These are phyloP conservation scores for Acropora yongei DNA, from an alignment of 64 coral and sea anemone genomes.

Conservation along the genomic window DNA sequence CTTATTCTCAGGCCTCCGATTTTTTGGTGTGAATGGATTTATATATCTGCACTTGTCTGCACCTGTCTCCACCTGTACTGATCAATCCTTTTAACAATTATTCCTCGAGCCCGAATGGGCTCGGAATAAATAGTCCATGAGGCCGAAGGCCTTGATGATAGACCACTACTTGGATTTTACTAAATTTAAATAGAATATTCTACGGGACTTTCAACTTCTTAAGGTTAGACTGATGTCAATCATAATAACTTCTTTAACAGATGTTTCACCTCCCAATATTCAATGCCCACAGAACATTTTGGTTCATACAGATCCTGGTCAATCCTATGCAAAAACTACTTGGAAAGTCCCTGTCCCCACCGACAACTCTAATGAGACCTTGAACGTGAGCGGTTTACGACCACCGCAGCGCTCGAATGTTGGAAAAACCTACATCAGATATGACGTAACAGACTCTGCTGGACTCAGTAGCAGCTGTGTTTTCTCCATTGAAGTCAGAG, in stretches of 20 bases:
- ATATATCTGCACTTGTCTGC: background rate
- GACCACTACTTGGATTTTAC: no score
- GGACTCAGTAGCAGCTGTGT: slow-evolving; percentile 14
- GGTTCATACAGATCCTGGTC: slow-evolving; percentile 17
- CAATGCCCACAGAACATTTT: slow-evolving; percentile 11
- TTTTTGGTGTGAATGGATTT: background rate
- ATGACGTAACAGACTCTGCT: slow-evolving; percentile 26
- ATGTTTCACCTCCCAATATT: slow-evolving; percentile 11
- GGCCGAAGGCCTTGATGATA: no score
- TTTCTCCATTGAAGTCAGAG: slow-evolving; percentile 36
- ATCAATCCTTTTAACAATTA: background rate
- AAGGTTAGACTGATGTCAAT: background rate
- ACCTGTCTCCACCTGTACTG: background rate
- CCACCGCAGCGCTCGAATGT: slow-evolving; percentile 21
- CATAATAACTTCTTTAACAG: background rate
- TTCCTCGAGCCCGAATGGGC: no score
- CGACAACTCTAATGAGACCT: slow-evolving; percentile 39
- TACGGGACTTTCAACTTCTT: background rate
- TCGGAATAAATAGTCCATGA: no score
- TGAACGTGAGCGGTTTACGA: background rate
- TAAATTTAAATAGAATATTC: background rate
- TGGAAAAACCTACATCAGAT: slow-evolving; percentile 26
- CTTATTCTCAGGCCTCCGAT: no score
- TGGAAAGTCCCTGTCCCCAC: slow-evolving; percentile 46
- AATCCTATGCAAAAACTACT: background rate